Evolutionary conservation across 2,888 invertebrate genomes (phyloP).

Genomic region (Lamellibrachia columna): DNA sequence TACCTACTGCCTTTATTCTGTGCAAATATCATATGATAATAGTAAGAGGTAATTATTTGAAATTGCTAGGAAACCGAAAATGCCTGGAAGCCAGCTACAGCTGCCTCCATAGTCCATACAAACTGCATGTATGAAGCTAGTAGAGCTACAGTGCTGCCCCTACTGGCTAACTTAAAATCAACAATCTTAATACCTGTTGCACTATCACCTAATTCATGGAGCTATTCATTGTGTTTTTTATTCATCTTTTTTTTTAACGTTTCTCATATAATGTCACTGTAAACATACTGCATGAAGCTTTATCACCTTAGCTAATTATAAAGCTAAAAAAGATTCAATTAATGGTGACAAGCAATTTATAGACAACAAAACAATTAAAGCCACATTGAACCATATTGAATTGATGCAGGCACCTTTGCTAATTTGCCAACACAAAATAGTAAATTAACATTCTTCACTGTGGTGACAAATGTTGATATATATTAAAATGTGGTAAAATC

Average conservation of each 20-base stretch:
- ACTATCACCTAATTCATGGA: background rate
- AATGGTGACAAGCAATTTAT: too few species aligned
- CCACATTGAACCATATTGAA: too few species aligned
- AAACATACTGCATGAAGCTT: too few species aligned
- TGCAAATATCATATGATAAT: background rate
- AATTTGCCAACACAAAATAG: too few species aligned
- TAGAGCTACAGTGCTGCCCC: background rate
- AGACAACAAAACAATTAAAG: too few species aligned
- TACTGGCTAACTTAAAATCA: background rate
- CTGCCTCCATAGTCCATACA: background rate
- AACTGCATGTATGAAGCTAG: background rate
- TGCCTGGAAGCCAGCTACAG: background rate
- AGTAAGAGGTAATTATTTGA: background rate
- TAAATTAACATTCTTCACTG: too few species aligned
- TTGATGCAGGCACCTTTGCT: too few species aligned
- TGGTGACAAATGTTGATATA: too few species aligned
- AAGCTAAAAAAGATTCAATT: too few species aligned
- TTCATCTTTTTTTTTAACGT: background rate
- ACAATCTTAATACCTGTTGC: background rate
- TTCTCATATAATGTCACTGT: too few species aligned
- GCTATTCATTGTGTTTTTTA: background rate
- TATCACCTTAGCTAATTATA: too few species aligned
- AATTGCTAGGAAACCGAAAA: background rate
- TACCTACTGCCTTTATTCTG: background rate
- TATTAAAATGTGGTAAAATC: too few species aligned